Conservation (phyloP, 2,888 invertebrate genomes). For the Petrolisthes cinctipes region DNA sequence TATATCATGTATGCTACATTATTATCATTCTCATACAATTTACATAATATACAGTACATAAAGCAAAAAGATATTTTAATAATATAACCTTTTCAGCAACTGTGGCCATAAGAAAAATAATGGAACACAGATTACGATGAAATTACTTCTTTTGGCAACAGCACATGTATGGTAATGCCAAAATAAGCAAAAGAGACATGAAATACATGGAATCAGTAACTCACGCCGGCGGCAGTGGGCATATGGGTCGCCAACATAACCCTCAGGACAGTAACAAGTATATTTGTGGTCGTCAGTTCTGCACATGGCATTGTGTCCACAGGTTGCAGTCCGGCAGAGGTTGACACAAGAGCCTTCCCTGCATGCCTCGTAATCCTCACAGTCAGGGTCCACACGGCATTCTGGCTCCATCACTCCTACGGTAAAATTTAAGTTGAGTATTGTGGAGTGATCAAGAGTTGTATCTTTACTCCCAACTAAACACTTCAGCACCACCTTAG, state of each 20-base stretch:
- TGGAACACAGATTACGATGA: no score
- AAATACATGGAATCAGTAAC: conserved; percentile 61
- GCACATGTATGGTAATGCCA: no score
- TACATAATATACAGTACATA: no score
- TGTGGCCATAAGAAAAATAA: no score
- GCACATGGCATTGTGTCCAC: conserved; percentile 86
- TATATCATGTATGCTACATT: no score
- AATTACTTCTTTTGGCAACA: no score
- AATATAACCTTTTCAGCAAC: no score
- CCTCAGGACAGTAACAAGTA: conserved; percentile 85
- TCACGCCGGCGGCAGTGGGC: conserved; percentile 82
- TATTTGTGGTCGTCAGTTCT: conserved; percentile 87
- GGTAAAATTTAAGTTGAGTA: conserved; percentile 83
- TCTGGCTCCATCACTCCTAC: conserved; percentile 72
- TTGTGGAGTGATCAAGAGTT: conserved; percentile 14
- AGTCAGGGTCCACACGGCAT: conserved; percentile 73
- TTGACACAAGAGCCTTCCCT: conserved; percentile 83
- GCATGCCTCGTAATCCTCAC: conserved; percentile 86
- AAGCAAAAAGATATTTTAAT: no score
- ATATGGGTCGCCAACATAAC: conserved; percentile 85
- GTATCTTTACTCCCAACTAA: no score
- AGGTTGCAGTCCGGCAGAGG: conserved; percentile 69
- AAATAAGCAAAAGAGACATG: no score
- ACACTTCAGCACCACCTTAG: no score
- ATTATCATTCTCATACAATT: no score